Evolutionary conservation across 2,888 invertebrate genomes (phyloP).

Genomic region (Ophion costatus): DNA sequence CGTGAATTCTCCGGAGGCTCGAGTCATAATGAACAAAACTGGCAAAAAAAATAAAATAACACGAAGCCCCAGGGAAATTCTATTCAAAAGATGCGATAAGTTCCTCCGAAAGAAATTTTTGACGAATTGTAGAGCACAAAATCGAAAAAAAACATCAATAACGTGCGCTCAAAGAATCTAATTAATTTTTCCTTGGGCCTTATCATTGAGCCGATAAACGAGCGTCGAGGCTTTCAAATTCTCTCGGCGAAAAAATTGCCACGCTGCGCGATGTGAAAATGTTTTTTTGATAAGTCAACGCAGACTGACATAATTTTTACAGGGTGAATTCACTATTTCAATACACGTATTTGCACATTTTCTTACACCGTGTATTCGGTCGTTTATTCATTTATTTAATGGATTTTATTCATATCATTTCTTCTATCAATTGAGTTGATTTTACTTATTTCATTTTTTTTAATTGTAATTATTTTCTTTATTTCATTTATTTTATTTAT

Average conservation of each 20-base stretch:
- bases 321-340: too few species aligned
- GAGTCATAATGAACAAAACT: constrained; percentile 58
- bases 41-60: constrained; percentile 26
- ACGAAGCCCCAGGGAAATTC: not conserved
- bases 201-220: not conserved
- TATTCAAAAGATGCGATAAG: constrained; percentile 4
- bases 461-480: too few species aligned
- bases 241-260: not conserved
- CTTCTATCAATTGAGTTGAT: too few species aligned
- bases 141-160: constrained; percentile 7
- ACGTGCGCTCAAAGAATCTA: constrained; percentile 10
- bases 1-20: not conserved
- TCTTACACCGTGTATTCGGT: too few species aligned
- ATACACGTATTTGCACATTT: too few species aligned
- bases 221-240: not conserved
- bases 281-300: too few species aligned
- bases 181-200: constrained; percentile 5
- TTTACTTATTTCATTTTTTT: too few species aligned
- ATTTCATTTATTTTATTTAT: too few species aligned
- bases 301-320: too few species aligned
- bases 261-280: too few species aligned
- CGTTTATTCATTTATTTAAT: too few species aligned
- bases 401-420: too few species aligned
- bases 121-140: constrained; percentile 17
- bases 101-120: constrained; percentile 3